Base-by-base conservation (phyloP, 1,140 invertebrate species). In the Drosophila ohnishii region DNA sequence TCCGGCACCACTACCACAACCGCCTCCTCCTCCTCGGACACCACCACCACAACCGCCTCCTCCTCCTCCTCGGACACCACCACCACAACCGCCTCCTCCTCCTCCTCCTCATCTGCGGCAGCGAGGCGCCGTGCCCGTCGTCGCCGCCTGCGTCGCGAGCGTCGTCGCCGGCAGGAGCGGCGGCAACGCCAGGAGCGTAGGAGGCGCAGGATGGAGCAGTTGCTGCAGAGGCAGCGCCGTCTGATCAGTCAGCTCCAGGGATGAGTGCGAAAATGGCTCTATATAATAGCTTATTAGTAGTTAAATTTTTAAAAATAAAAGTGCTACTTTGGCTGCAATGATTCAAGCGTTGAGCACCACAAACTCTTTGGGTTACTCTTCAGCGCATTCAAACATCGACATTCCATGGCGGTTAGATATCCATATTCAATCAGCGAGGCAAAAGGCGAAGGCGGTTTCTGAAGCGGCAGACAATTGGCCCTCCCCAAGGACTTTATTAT, bases 401-500 rank as follows among this genome's bases (percentile, higher is more conserved):
- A 44, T 28, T 14, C 40, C n/a, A 14, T 35, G 32, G 32, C 34
- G 22, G 19, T 19, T 58, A 80, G 40, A 76, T 58, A 42, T 64
- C 28, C 61, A 74, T 64, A 75, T 51, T 59, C 79, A 62, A 64
- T 66, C 58, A 73, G n/a, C n/a, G 48, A 25, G 22, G 22, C 16
- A 5, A 32, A 34, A 14, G 32, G 51, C 16, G 9, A 14, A 1
- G 32, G 19, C 32, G 44, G 47, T 75, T 75, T 56, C 47, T 59
- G 35, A 53, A 32, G 22, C 57, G 40, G 50, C 78, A 87, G 75
- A 79, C 79, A 83, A 82, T 86, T 86, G 82, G 78, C 75, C 61
- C 69, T 87, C 79, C 71, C 84, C 63, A 78, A 76, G 72, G 82
- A 87, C 60, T 87, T 70, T 78, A 86, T 86, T 87, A 79, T 86